phyloP scores from a whole-genome alignment of 2,113 vertebrate genomes.

The Saccopteryx bilineata region DNA sequence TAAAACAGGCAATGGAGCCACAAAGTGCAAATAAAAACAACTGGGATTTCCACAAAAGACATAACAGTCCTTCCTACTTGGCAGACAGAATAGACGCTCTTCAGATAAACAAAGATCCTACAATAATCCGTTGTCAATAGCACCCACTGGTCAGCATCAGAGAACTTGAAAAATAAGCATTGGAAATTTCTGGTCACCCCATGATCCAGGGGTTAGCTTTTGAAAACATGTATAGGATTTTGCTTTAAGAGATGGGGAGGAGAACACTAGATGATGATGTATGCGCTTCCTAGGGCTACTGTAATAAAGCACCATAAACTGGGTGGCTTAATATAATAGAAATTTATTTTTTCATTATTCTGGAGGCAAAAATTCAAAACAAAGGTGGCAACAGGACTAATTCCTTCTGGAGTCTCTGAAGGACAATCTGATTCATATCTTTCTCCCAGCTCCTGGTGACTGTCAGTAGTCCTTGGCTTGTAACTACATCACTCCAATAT shows the following conservation, averaged over 20 bases:
- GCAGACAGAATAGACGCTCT: conserved; percentile 53
- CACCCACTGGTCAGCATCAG: background rate
- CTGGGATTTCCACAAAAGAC: conserved; percentile 35
- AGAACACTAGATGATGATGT: background rate
- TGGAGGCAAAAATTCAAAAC: background rate
- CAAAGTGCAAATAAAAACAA: conserved; percentile 61
- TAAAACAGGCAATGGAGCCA: conserved; percentile 22
- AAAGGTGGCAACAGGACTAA: background rate
- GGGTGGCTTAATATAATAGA: background rate
- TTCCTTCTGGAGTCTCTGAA: background rate
- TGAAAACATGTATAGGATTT: background rate
- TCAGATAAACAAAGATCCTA: conserved; percentile 63
- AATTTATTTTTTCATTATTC: background rate
- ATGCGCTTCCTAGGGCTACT: background rate
- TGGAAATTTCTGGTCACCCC: background rate
- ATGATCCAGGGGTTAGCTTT: background rate
- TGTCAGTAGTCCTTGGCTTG: background rate
- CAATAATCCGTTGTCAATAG: conserved; percentile 45
- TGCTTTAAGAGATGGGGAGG: background rate
- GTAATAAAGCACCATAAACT: background rate
- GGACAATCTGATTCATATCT: background rate
- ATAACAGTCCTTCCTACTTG: conserved; percentile 40
- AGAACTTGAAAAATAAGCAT: conserved; percentile 22
- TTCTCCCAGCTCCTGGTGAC: background rate
- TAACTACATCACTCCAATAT: background rate